Evolutionary conservation across 2,888 invertebrate species (phyloP), one percentile per base, ranked within the genome.

Genomic region (Himalopsyche anomala): DNA sequence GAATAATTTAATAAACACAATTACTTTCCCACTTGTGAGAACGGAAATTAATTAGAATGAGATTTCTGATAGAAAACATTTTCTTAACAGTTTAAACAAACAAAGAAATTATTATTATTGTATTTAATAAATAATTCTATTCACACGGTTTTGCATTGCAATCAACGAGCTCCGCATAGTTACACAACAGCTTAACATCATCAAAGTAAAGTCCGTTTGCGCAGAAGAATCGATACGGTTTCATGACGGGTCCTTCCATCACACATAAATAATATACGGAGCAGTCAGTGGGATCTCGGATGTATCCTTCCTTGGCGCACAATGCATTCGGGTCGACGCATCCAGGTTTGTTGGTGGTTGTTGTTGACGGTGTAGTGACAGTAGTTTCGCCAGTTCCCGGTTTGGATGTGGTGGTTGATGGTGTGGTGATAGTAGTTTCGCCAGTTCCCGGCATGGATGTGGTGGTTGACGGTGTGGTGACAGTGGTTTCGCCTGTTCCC

Each of bases 151-250:
- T 4, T 11, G 74, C 12, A 12, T 9, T 38, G 86, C 90, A 90
- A 40, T 87, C 79, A 74, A 90, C 91, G 8, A 85, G 42, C 0
- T 90, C 83, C 2, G 90, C 89, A 87, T 91, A 93, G 89, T 94
- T 93, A 87, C 94, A 94, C 12, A 85, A 51, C 0, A 89, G 85
- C 5, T 89, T 88, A 0, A 15, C 84, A 17, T 90, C 89, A 85
- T 94, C 92, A 90, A 93, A 94, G 15, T 89, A 89, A 3, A 92
- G 89, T 17, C 89, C 90, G 0, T 8, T 69, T 0, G 91, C 90
- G 42, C 94, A 94, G 0, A 89, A 81, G 55, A 92, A 91, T 9
- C 89, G 87, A 36, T 89, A 88, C 0, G 90, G 85, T 0, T 87
- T 86, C 2, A 91, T 89, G 0, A 83, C 81, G 36, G 8, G 56